Percentiles rank a stretch among this genome's conserved stretches.
phyloP scores from a whole-genome alignment of 2,888 invertebrate genomes.

The Pomacea canaliculata region DNA sequence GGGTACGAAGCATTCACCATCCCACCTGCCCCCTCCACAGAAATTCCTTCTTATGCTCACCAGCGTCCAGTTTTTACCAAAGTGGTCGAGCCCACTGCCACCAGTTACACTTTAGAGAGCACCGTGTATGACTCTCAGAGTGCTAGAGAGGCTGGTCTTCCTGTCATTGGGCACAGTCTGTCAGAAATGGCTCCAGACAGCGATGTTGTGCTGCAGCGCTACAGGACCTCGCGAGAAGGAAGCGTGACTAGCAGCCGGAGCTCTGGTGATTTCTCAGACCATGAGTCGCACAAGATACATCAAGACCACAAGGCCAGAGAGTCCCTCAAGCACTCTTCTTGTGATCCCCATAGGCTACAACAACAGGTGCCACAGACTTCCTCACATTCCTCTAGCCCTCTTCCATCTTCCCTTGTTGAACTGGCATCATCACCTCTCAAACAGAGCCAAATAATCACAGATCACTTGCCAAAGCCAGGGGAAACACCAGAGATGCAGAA shows the following conservation, averaged over 20 bases:
- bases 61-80: neutral
- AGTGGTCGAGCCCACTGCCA: neutral
- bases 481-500: neutral
- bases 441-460: constrained; percentile 21
- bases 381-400: neutral
- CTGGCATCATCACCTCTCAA: constrained; percentile 2
- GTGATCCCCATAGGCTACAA: neutral
- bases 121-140: constrained; percentile 41
- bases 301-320: constrained; percentile 60
- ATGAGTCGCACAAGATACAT: constrained; percentile 65
- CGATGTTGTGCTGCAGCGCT: constrained; percentile 14
- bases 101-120: constrained; percentile 53
- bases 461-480: constrained; percentile 23
- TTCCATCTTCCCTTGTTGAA: neutral
- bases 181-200: constrained; percentile 8
- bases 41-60: constrained; percentile 13
- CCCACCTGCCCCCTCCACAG: constrained; percentile 26
- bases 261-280: constrained; percentile 65
- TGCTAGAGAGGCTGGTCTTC: constrained; percentile 63
- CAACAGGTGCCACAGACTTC: neutral
- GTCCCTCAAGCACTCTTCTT: constrained; percentile 29
- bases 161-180: constrained; percentile 53
- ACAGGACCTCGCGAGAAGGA: constrained; percentile 50
- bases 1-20: constrained; percentile 35
- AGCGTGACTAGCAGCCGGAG: constrained; percentile 60